These are phyloP conservation scores for Paratilapia polleni DNA, from an alignment of 2,113 vertebrate species.

Conservation along the genomic window DNA sequence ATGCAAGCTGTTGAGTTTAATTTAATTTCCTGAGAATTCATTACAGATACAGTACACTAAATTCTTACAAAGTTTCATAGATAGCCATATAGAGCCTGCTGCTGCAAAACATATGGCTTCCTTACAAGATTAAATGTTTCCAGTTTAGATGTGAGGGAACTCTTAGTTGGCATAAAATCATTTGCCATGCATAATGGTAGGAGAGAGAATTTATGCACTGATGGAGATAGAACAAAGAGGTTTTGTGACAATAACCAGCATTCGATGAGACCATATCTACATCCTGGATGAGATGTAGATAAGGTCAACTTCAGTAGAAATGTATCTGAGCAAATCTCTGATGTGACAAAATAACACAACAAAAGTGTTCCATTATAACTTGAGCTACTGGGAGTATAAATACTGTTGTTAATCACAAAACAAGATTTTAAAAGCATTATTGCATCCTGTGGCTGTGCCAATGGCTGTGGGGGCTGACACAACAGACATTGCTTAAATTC, in stretches of 20 bases:
- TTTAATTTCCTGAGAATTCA: neutral
- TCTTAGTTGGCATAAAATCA: neutral
- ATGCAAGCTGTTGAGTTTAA: neutral
- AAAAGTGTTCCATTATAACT: neutral
- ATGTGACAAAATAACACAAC: neutral
- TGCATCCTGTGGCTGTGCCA: neutral
- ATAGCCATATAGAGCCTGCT: neutral
- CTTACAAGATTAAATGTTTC: accelerated
- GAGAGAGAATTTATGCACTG: neutral
- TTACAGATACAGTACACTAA: neutral
- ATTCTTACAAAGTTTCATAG: neutral
- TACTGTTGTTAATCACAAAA: neutral
- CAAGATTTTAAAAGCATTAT: neutral
- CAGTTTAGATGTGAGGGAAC: neutral
- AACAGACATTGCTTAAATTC: neutral
- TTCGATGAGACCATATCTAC: neutral
- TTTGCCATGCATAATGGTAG: neutral
- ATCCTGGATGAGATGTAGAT: neutral
- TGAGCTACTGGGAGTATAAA: neutral
- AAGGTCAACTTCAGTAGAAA: neutral
- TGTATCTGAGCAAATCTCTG: neutral
- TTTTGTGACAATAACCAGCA: neutral
- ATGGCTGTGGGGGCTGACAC: neutral
- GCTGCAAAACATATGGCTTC: neutral
- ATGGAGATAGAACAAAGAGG: neutral